Evolutionary conservation across 2,797 vertebrate genomes (phyloP).

Genomic region (Mycteria americana): DNA sequence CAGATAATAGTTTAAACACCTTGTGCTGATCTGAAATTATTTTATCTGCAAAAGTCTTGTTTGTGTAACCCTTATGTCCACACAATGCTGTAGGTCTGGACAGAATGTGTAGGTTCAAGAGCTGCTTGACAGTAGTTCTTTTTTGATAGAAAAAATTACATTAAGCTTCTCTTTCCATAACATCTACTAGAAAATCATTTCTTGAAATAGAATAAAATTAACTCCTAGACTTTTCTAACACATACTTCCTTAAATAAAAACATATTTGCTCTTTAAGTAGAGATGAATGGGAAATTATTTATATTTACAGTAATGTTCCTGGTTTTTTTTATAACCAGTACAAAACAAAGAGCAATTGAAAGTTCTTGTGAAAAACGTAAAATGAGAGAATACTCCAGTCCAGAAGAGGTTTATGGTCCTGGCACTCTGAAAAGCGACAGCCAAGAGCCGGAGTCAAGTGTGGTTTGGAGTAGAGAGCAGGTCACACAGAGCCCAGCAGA

Average conservation of each 20-base stretch:
- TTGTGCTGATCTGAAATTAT: background rate
- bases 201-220: background rate
- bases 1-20: background rate
- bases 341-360: background rate
- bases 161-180: background rate
- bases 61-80: background rate
- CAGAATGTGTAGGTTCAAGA: background rate
- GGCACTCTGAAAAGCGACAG: background rate
- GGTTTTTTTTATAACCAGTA: background rate
- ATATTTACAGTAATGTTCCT: background rate
- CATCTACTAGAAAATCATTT: background rate
- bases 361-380: background rate
- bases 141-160: background rate
- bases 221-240: background rate
- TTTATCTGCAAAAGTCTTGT: background rate
- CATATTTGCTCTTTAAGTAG: background rate
- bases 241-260: background rate
- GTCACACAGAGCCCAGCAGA: background rate
- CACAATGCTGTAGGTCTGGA: background rate
- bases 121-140: background rate
- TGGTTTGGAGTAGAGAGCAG: background rate
- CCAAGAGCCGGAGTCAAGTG: background rate
- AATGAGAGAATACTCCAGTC: background rate
- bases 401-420: background rate
- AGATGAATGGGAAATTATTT: background rate